phyloP scores from a whole-genome alignment of 2,113 vertebrate genomes.

The Brienomyrus longianalis region DNA sequence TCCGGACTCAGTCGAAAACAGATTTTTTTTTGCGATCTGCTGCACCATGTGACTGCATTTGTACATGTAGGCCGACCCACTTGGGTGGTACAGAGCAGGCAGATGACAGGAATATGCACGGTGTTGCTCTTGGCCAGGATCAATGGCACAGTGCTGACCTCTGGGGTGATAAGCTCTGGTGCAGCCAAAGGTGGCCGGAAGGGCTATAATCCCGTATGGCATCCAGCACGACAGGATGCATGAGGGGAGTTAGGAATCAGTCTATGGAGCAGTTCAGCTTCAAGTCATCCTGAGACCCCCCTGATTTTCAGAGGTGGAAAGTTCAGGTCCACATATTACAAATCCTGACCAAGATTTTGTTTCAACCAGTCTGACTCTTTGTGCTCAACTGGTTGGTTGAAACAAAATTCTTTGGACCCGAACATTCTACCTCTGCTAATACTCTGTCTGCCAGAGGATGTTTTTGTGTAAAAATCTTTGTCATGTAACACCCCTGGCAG shows the following conservation, averaged over 20 bases:
- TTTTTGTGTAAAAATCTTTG: not conserved
- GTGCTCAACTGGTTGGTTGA: no score
- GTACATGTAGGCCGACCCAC: slow-evolving; percentile 41
- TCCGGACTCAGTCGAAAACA: no score
- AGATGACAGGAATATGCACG: slow-evolving; percentile 63
- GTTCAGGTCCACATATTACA: no score
- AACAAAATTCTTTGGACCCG: no score
- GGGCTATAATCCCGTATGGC: slow-evolving; percentile 63
- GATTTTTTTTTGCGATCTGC: no score
- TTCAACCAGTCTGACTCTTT: not conserved
- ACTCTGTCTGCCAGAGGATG: not conserved
- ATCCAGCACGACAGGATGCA: slow-evolving; percentile 71
- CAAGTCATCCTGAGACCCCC: not conserved
- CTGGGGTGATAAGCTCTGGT: slow-evolving; percentile 52
- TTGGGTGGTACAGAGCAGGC: slow-evolving; percentile 71
- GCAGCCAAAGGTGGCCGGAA: slow-evolving; percentile 61
- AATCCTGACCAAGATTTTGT: no score
- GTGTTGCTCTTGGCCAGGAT: slow-evolving; percentile 74
- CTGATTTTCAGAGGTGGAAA: not conserved
- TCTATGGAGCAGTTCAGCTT: not conserved
- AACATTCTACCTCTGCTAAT: no score
- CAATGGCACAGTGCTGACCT: slow-evolving; percentile 59
- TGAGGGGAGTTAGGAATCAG: slow-evolving; percentile 20
- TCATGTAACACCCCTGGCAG: not conserved
- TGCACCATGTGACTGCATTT: no score